phyloP scores from a whole-genome alignment of 2,113 vertebrate genomes.

The Elephas maximus region DNA sequence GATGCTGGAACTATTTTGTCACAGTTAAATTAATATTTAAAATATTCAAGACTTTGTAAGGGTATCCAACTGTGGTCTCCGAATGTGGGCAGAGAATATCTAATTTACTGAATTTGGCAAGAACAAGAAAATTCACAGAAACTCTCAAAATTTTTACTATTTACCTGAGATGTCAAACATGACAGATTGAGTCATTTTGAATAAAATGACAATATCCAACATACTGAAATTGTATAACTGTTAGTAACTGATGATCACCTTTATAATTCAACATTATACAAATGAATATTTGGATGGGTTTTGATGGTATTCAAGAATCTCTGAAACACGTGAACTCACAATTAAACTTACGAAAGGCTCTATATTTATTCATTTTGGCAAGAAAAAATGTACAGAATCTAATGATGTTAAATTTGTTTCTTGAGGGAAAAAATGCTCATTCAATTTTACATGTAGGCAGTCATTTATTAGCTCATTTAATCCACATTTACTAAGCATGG shows the following conservation, averaged over 20 bases:
- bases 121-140: neutral
- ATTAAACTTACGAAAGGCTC: neutral
- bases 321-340: neutral
- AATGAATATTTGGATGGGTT: neutral
- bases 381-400: neutral
- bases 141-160: slow-evolving; percentile 11
- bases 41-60: slow-evolving; percentile 33
- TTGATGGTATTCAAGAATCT: neutral
- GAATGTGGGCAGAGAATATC: slow-evolving; percentile 49
- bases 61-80: slow-evolving; percentile 17
- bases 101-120: neutral
- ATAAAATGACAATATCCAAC: neutral
- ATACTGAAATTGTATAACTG: neutral
- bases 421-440: neutral
- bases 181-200: neutral
- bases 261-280: neutral
- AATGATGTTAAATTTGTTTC: neutral
- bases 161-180: neutral
- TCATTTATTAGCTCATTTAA: neutral
- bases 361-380: neutral
- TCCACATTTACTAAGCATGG: neutral
- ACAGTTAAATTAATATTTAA: slow-evolving; percentile 54
- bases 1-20: neutral
- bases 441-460: neutral
- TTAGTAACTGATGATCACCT: neutral